Evolutionary conservation across 1,140 invertebrate species (phyloP).

Genomic region (Atta colombica): DNA sequence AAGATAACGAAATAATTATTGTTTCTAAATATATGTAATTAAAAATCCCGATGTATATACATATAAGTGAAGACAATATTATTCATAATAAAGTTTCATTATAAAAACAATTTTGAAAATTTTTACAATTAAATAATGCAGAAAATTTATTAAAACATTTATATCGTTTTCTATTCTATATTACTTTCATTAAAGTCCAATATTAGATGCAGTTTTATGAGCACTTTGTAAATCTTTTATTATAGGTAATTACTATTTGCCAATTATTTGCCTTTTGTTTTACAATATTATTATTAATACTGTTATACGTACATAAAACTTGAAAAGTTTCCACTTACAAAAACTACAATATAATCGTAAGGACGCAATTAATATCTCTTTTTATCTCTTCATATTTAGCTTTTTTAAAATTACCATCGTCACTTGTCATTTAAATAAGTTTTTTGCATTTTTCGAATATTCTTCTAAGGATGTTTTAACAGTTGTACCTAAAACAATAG

Average conservation of each 20-base stretch:
- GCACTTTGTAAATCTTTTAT: slow-evolving; percentile 15
- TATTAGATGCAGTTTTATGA: slow-evolving; percentile 30
- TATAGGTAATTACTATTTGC: not conserved
- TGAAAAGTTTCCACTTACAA: not conserved
- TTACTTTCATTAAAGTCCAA: slow-evolving; percentile 31
- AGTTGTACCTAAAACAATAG: not conserved
- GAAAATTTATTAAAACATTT: slow-evolving; percentile 23
- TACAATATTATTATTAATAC: slow-evolving; percentile 20
- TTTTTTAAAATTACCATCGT: not conserved
- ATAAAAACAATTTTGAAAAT: not conserved
- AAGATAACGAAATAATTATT: not conserved
- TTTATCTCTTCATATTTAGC: not conserved
- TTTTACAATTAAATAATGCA: slow-evolving; percentile 37
- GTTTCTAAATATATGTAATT: not conserved
- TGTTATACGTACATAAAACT: not conserved
- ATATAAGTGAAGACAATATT: not conserved
- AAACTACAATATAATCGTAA: not conserved
- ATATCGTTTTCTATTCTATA: not conserved
- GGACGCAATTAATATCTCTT: not conserved
- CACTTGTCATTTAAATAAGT: not conserved
- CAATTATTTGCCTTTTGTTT: slow-evolving; percentile 18
- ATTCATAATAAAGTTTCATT: not conserved
- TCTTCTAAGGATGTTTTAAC: not conserved
- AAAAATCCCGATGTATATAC: not conserved
- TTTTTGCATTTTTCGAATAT: not conserved